phyloP scores from a whole-genome alignment of 2,888 invertebrate genomes.

The Bombylius discolor region DNA sequence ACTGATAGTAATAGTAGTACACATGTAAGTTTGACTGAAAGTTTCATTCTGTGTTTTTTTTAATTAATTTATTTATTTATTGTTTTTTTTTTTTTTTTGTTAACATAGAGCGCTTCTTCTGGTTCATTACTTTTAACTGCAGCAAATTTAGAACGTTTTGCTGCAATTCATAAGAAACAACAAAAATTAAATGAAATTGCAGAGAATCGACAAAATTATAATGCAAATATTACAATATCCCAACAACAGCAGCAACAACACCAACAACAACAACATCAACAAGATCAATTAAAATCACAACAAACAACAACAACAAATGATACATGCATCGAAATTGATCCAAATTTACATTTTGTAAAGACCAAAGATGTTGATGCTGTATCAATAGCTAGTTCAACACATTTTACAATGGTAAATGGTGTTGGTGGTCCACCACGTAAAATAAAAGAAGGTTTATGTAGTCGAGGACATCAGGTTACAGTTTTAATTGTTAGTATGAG shows the following conservation, averaged over 20 bases:
- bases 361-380: constrained; percentile 50
- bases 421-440: constrained; percentile 49
- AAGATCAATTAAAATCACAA: background rate
- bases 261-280: too few relatives aligned
- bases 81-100: background rate
- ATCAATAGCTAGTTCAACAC: constrained; percentile 73
- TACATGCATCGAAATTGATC: constrained; percentile 29
- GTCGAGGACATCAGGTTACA: constrained; percentile 64
- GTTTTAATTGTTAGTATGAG: constrained; percentile 74
- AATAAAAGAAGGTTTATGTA: constrained; percentile 57
- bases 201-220: constrained; percentile 6
- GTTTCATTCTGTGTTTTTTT: background rate
- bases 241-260: background rate
- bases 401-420: constrained; percentile 75
- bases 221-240: constrained; percentile 3
- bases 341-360: constrained; percentile 31
- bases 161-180: constrained; percentile 40
- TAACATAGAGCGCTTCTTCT: constrained; percentile 44
- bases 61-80: background rate
- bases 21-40: constrained; percentile 45
- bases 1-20: constrained; percentile 63
- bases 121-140: constrained; percentile 68
- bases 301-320: constrained; percentile 9
- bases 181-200: background rate
- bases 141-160: constrained; percentile 50